phyloP scores from a whole-genome alignment of 2,113 vertebrate species.

The Alethe diademata region DNA sequence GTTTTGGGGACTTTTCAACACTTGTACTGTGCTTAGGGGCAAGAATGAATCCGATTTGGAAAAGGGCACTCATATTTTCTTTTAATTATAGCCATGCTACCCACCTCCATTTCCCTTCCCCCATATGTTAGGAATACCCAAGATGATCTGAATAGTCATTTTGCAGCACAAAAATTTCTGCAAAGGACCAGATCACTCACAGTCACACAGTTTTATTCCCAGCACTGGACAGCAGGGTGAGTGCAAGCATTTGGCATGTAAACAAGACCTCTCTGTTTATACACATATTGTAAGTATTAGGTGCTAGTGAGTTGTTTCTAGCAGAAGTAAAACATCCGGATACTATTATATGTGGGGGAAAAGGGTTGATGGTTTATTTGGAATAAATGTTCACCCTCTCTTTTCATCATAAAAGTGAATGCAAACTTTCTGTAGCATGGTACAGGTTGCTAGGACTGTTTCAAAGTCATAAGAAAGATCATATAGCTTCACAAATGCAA shows the following conservation, averaged over 20 bases:
- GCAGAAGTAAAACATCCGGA: slow-evolving; percentile 41
- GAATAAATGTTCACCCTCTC: background rate
- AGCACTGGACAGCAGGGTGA: background rate
- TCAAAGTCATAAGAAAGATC: background rate
- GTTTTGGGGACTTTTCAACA: background rate
- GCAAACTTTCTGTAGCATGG: background rate
- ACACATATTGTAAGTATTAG: slow-evolving; percentile 58
- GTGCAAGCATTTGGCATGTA: slow-evolving; percentile 52
- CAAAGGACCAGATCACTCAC: background rate
- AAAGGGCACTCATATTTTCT: background rate
- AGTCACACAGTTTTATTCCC: slow-evolving; percentile 19
- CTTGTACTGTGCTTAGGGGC: background rate
- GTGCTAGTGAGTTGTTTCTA: slow-evolving; percentile 51
- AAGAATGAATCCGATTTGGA: background rate
- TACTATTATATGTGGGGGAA: background rate
- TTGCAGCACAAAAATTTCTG: background rate
- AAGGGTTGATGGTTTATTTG: background rate
- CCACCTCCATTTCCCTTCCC: background rate
- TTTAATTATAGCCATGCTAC: background rate
- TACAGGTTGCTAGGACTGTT: background rate
- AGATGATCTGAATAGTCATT: background rate
- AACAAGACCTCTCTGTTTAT: slow-evolving; percentile 67
- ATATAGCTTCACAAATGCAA: background rate
- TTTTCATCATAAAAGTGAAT: background rate
- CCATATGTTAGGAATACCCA: background rate